Evolutionary conservation across 2,113 vertebrate genomes (phyloP).

Genomic region (Passer domesticus): DNA sequence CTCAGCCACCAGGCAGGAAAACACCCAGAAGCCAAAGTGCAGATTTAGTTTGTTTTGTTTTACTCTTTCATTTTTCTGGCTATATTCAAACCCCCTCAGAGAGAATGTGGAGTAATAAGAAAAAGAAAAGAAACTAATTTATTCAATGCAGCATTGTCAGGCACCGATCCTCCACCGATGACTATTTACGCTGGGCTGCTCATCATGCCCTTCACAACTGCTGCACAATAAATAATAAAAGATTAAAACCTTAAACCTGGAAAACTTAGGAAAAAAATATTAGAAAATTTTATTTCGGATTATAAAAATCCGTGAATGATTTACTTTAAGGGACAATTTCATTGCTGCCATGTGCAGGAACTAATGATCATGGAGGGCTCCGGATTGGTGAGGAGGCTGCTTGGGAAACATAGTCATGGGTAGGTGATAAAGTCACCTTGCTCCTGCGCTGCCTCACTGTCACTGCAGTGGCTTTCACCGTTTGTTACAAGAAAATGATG

Average conservation of each 20-base stretch:
- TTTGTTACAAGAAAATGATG: conserved; percentile 70
- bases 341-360: conserved; percentile 77
- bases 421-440: conserved; percentile 74
- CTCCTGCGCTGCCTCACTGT: conserved; percentile 60
- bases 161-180: background rate
- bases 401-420: conserved; percentile 58
- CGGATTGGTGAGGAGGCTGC: conserved; percentile 35
- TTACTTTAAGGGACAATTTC: conserved; percentile 83
- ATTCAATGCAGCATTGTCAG: background rate
- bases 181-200: conserved; percentile 51
- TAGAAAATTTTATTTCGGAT: conserved; percentile 83
- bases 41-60: conserved; percentile 23
- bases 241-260: conserved; percentile 84
- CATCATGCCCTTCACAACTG: conserved; percentile 70
- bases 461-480: conserved; percentile 49
- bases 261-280: conserved; percentile 83
- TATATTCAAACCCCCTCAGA: background rate
- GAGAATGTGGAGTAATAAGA: background rate
- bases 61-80: background rate
- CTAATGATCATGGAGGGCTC: conserved; percentile 65
- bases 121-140: conserved; percentile 58
- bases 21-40: background rate
- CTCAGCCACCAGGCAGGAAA: conserved; percentile 21
- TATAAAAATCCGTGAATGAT: conserved; percentile 82
- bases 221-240: conserved; percentile 81